phyloP scores from a whole-genome alignment of 1,140 invertebrate species.

The Aphelenchoides avenae region DNA sequence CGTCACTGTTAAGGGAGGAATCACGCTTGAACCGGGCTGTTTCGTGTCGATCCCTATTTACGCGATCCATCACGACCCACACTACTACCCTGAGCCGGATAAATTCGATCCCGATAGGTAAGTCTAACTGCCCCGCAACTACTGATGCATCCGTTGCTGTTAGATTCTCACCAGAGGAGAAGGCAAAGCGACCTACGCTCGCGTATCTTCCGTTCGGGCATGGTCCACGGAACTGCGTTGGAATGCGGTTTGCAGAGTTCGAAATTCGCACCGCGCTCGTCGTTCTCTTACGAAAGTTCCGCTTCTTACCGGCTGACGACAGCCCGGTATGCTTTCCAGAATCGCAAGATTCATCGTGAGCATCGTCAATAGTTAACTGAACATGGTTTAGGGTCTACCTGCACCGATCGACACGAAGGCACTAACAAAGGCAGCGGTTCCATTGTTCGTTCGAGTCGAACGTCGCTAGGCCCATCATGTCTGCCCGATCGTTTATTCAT shows the following conservation, averaged over 20 bases:
- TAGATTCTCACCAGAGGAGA: conserved; percentile 23
- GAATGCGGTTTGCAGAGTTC: conserved; percentile 68
- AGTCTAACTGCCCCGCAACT: too few species aligned
- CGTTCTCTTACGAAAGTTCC: conserved; percentile 45
- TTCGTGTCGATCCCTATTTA: conserved; percentile 19
- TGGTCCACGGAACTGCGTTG: conserved; percentile 65
- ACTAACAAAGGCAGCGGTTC: too few species aligned
- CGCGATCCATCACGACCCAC: conserved; percentile 15
- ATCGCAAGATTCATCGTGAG: too few species aligned
- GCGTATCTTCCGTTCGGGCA: conserved; percentile 63
- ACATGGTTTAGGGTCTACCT: too few species aligned
- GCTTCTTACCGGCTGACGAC: conserved; percentile 10
- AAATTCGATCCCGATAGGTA: conserved; percentile 32
- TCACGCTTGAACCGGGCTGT: conserved; percentile 15
- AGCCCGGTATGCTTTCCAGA: too few species aligned
- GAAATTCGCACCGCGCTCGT: conserved; percentile 67
- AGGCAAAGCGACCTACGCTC: conserved; percentile 42
- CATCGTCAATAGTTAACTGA: too few species aligned
- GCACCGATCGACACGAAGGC: too few species aligned
- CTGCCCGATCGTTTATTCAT: too few species aligned
- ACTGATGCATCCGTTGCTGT: too few species aligned
- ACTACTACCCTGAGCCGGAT: conserved; percentile 22
- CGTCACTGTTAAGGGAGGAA: conserved; percentile 14
- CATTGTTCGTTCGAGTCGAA: too few species aligned
- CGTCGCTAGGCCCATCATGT: too few species aligned